Evolutionary conservation across 2,888 invertebrate species (phyloP).

Genomic region (Syrista parreyssii): DNA sequence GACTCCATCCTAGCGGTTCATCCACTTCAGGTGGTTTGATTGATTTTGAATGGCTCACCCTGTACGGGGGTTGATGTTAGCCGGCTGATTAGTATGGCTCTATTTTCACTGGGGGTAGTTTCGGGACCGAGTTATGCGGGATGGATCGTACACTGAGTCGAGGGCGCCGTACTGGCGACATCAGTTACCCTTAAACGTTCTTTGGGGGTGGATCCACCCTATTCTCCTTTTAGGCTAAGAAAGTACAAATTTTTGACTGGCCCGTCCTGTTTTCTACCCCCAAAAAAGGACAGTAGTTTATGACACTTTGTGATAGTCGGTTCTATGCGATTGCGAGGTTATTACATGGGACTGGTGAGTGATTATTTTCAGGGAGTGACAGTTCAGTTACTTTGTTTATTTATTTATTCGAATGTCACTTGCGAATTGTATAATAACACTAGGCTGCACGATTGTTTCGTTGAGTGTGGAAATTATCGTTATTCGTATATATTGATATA

Average conservation of each 20-base stretch:
- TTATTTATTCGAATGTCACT: neutral
- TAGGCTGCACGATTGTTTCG: no score
- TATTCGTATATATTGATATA: neutral
- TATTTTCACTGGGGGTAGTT: constrained; percentile 25
- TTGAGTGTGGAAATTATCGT: no score
- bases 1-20: constrained; percentile 3
- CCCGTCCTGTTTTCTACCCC: constrained; percentile 1
- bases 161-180: constrained; percentile 49
- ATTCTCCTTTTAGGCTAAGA: constrained; percentile 17
- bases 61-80: constrained; percentile 10
- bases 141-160: constrained; percentile 38
- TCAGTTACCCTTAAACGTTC: constrained; percentile 56
- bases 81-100: constrained; percentile 16
- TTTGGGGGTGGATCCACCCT: constrained; percentile 48
- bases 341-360: neutral
- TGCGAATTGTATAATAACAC: neutral
- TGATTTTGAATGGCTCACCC: constrained; percentile 4
- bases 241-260: constrained; percentile 24
- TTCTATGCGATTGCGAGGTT: neutral
- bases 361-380: neutral
- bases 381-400: constrained; percentile 5
- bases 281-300: constrained; percentile 2
- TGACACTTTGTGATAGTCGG: constrained; percentile 1
- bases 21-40: constrained; percentile 20
- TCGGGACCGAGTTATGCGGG: constrained; percentile 36